Evolutionary conservation across 1,140 invertebrate species (phyloP), one percentile per base, ranked within the genome.

Genomic region (Cotesia chilonis): DNA sequence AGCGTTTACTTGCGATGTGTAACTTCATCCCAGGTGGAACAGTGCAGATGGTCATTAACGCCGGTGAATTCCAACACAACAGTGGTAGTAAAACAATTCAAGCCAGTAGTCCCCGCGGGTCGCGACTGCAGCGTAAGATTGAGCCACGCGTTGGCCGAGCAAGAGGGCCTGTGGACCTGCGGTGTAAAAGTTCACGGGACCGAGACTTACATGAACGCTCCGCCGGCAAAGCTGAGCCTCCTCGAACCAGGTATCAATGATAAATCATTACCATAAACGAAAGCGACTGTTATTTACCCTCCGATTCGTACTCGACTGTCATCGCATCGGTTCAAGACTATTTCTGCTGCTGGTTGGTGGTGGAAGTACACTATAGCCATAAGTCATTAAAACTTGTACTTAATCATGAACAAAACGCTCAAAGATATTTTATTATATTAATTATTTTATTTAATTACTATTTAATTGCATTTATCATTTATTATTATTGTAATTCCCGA

Each of bases 161-260:
- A 85, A 61, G 82, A 85, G 68, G 83, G 84, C 4, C 76, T 84
- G 0, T 87, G 85, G 85, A 87, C 84, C 14, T 87, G 85, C 66
- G 84, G 84, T 4, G 85, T 83, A 2, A 81, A 83, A 70, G 69
- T 82, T 55, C 79, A 77, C 61, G 82, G 82, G 9, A 80, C 77
- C 51, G 77, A 81, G 17, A 81, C 82, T 63, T 86, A 85, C 72
- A 86, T 82, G 9, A 80, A 85, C 38, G 86, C 86, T 14, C 82
- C 84, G 35, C 83, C 86, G n/a, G 83, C 86, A n/a, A 85, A 85
- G 73, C 80, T 87, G 61, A 87, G 81, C 71, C 81, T 87, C 36
- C 82, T 87, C 14, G 83, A 87, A 75, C 83, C 83, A 87, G 85
- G 86, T 87, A 86, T 78, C 76, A 80, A 59, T 38, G 55, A 38